Evolutionary conservation across 2,888 invertebrate genomes (phyloP).

Genomic region (Habrosyne pyritoides): DNA sequence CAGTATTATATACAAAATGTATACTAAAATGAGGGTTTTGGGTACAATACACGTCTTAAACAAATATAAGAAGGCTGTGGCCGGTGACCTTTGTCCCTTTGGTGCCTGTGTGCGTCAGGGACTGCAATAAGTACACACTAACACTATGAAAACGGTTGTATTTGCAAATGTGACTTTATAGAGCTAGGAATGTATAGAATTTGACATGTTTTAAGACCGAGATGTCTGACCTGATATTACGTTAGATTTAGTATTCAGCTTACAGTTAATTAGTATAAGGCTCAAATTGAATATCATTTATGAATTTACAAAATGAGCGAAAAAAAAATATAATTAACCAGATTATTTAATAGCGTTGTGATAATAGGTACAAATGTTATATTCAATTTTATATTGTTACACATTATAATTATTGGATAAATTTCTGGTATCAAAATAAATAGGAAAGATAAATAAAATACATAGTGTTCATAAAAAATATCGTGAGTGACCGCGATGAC

Average conservation of each 20-base stretch:
- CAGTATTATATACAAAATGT: conserved; percentile 51
- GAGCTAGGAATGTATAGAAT: conserved; percentile 34
- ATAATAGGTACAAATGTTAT: too few species aligned
- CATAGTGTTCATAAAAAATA: too few species aligned
- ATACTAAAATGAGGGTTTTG: conserved; percentile 60
- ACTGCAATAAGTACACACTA: conserved; percentile 60
- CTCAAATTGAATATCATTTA: too few species aligned
- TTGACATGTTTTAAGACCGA: not conserved
- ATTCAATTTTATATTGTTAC: too few species aligned
- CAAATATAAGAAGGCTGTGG: conserved; percentile 81
- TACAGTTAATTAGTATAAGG: too few species aligned
- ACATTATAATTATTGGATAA: too few species aligned
- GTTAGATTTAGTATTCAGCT: not conserved
- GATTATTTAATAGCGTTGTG: too few species aligned
- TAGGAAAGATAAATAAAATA: too few species aligned
- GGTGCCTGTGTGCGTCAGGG: conserved; percentile 73
- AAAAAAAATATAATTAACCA: too few species aligned
- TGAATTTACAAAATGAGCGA: too few species aligned
- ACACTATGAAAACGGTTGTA: conserved; percentile 64
- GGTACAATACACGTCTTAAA: conserved; percentile 79
- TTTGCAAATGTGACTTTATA: conserved; percentile 77
- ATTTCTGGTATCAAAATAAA: too few species aligned
- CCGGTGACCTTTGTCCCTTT: conserved; percentile 81
- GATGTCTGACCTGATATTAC: not conserved
- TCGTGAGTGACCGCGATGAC: too few species aligned